Evolutionary conservation across 1,140 invertebrate species (phyloP).

Genomic region (Scaptodrosophila lebanonensis): DNA sequence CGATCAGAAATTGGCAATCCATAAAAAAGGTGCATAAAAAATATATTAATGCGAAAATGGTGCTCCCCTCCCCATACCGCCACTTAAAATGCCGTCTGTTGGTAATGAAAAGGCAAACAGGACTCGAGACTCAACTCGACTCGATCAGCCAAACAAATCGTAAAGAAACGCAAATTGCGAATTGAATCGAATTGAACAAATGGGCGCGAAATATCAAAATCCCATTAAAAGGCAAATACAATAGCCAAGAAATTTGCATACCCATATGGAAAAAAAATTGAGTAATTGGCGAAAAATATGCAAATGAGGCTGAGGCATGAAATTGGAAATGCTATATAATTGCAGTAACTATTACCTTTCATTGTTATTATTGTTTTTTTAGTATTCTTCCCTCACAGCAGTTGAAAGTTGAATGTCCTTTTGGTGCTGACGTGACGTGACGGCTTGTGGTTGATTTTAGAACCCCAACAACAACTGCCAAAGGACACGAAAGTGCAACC

Average conservation of each 20-base stretch:
- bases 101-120: conserved; percentile 37
- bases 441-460: conserved; percentile 2
- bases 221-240: conserved; percentile 47
- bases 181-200: conserved; percentile 45
- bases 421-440: conserved; percentile 19
- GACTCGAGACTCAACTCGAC: too few relatives aligned
- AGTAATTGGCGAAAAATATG: conserved; percentile 70
- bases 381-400: background rate
- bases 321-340: conserved; percentile 33
- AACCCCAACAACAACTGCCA: conserved; percentile 23
- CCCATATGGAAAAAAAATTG: conserved; percentile 65
- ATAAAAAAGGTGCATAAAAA: conserved; percentile 47
- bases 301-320: conserved; percentile 46
- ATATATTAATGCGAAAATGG: too few relatives aligned
- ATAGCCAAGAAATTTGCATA: conserved; percentile 30
- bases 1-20: conserved; percentile 64
- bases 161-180: conserved; percentile 71
- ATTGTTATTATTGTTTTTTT: conserved; percentile 12
- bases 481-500: conserved; percentile 5
- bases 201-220: conserved; percentile 61
- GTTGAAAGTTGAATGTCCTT: conserved; percentile 54
- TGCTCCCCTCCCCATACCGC: conserved; percentile 34
- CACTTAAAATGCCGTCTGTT: conserved; percentile 17
- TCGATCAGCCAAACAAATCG: conserved; percentile 67
- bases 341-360: background rate